Evolutionary conservation across 2,888 invertebrate genomes (phyloP), one percentile per base, ranked within the genome.

Genomic region (Sinopyrophorus schimmeli): DNA sequence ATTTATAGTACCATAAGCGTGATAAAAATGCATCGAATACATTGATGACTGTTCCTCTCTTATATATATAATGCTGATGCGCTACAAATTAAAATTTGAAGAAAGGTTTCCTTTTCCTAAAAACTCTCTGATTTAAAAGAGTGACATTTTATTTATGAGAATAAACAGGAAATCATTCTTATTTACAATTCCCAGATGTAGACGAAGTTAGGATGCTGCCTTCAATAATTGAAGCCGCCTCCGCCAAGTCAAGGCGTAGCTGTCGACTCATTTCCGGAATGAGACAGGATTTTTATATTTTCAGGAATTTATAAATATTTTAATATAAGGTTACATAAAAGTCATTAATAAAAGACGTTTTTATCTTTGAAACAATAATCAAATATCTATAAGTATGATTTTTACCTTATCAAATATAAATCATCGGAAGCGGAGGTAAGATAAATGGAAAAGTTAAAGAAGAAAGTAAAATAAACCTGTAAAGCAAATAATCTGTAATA

Each of bases 141-240:
- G 15, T 42, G 41, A 23, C 52, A 38, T 43, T 51, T 50, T 52
- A 52, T 47, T 52, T 47, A 53, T 49, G 49, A 59, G 57, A 55
- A 56, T 57, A 57, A 59, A 59, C 59, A 61, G 62, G 62, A 63
- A 63, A 63, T 63, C 60, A 63, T 59, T 61, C 60, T 60, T 57
- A 58, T 63, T 63, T 60, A 59, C 60, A 61, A 60, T 60, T 62
- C 59, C 57, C 53, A 46, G 53, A 41, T 49, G 49, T 34, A 53
- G 49, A 53, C 52, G 49, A 53, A 53, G 53, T 53, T 49, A 53
- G 53, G 53, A 53, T 53, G 53, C 46, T 53, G 44, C 39, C 49
- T 53, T 53, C 54, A 56, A 55, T 58, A 58, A 57, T 57, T 57
- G 57, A 55, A 55, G 52, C 50, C 51, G 47, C 48, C 57, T 57